Conservation (phyloP, 2,113 vertebrate species). For the Oryzias celebensis region DNA sequence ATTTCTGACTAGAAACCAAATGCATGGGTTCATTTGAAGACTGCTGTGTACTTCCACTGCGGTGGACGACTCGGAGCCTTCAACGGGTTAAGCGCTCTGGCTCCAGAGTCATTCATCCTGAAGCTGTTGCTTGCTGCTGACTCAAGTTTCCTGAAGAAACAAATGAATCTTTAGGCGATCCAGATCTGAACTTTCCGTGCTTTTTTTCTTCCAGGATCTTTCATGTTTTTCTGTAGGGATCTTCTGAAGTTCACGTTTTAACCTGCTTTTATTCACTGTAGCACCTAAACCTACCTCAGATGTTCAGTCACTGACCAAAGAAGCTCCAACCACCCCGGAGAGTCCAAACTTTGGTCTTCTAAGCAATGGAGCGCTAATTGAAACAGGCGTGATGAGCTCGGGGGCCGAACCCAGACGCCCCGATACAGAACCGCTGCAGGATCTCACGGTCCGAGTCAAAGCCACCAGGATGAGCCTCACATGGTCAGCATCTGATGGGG, state of each 20-base stretch:
- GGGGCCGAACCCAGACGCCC: conserved; percentile 44
- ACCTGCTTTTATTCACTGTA: conserved; percentile 71
- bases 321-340: conserved; percentile 37
- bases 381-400: conserved; percentile 18
- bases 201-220: conserved; percentile 44
- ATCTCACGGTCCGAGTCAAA: conserved; percentile 48
- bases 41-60: conserved; percentile 62
- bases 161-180: not conserved
- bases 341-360: conserved; percentile 16
- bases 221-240: conserved; percentile 18
- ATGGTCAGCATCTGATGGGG: conserved; percentile 48
- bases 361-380: conserved; percentile 25
- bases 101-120: conserved; percentile 61
- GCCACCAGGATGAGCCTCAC: conserved; percentile 45
- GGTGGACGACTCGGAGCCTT: conserved; percentile 69
- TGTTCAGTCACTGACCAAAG: conserved; percentile 60
- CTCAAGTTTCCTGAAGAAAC: not conserved
- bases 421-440: not conserved
- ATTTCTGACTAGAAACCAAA: conserved; percentile 2
- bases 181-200: not conserved
- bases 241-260: conserved; percentile 40
- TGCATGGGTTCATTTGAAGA: conserved; percentile 73
- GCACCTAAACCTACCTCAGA: conserved; percentile 65
- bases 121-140: conserved; percentile 29
- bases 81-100: conserved; percentile 65